phyloP scores from a whole-genome alignment of 1,140 invertebrate genomes.

The Eueides isabella region DNA sequence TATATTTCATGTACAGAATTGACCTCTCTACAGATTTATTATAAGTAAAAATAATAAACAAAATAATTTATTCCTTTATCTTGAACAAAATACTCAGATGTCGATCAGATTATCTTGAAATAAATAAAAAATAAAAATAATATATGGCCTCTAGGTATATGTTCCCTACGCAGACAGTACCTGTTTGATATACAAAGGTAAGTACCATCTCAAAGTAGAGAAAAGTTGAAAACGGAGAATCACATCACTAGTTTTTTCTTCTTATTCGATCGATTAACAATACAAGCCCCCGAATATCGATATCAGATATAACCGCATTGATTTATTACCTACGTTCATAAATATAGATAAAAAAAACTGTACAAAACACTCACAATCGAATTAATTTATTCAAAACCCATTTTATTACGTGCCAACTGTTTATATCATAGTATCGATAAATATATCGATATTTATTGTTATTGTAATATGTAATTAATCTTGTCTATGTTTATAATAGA shows the following conservation, averaged over 20 bases:
- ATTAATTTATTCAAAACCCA: slow-evolving; percentile 77
- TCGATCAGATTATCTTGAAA: no score
- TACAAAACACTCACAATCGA: slow-evolving; percentile 35
- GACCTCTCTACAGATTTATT: no score
- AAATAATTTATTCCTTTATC: no score
- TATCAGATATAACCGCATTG: background rate
- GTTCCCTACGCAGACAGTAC: no score
- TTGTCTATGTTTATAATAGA: slow-evolving; percentile 60
- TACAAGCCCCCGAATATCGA: background rate
- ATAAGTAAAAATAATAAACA: no score
- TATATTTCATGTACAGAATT: no score
- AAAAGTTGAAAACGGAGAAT: background rate
- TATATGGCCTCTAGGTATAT: no score
- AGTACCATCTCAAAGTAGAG: background rate
- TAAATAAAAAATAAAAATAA: no score
- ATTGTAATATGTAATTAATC: slow-evolving; percentile 75
- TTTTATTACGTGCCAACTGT: slow-evolving; percentile 76
- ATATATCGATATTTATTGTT: slow-evolving; percentile 54
- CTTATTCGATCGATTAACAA: background rate
- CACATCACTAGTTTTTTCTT: background rate
- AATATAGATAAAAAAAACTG: slow-evolving; percentile 20
- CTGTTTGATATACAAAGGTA: no score
- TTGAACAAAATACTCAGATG: no score
- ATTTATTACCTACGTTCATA: slow-evolving; percentile 1
- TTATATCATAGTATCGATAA: slow-evolving; percentile 57